Evolutionary conservation across 2,888 invertebrate species (phyloP), one percentile per base, ranked within the genome.

Genomic region (Biston betularia): DNA sequence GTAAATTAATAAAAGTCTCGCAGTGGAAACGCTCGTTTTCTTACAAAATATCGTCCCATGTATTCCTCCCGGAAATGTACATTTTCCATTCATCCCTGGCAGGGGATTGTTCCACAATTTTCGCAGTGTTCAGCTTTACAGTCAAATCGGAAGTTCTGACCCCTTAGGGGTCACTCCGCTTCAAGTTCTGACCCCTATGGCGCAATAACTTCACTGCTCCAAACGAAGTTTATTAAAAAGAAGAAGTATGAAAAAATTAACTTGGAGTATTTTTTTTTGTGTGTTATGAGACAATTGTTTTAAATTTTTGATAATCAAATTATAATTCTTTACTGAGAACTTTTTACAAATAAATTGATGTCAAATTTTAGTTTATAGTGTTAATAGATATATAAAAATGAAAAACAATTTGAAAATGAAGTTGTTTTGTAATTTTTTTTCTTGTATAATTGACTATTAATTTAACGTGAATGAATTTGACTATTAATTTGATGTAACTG

Each of bases 21-120:
- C 24, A 24, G 24, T 24, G 24, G 24, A 24, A 24, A 24, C 24
- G 24, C 24, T 24, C 48, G 33, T 48, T 48, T 42, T 35, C 38
- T 11, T 14, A 45, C 50, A 48, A 8, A 63, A 50, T 57, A 56
- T n/a, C 34, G 0, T 14, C 15, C n/a, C 56, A 0, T 63, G 34
- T 63, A 10, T 55, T 46, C 35, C 45, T 42, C 10, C 40, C 40
- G 34, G 42, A 54, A 42, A 54, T 54, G 49, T 64, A 64, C 53
- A 58, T 46, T 58, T 58, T 38, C 54, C 40, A 59, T 59, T 65
- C 64, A 59, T 58, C 46, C 54, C 58, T 35, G 34, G n/a, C 49
- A 46, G 44, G 59, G 45, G 48, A 15, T 65, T 59, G 54, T 54
- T 54, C 46, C 38, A 7, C 58, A 34, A 58, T 53, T 53, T 44